Percentiles rank a stretch among this genome's conserved stretches.
Evolutionary conservation across 2,888 invertebrate genomes (phyloP).

Genomic region (Nemurella pictetii): DNA sequence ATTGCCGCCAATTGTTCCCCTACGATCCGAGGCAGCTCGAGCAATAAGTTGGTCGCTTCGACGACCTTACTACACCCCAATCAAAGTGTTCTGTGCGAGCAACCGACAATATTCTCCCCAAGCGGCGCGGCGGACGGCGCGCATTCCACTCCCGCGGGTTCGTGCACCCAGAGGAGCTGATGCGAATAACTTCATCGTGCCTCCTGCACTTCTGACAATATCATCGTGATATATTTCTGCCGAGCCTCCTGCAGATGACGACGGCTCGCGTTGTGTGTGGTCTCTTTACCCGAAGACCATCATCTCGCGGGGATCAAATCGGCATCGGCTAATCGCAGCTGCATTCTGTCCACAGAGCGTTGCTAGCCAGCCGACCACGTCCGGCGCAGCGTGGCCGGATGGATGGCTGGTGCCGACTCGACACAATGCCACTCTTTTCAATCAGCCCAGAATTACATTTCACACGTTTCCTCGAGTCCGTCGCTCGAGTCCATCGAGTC

Average conservation of each 20-base stretch:
- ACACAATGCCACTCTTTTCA: slow-evolving; percentile 21
- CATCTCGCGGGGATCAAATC: neutral
- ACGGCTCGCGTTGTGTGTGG: slow-evolving; percentile 3
- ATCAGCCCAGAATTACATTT: slow-evolving; percentile 13
- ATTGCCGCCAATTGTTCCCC: slow-evolving; percentile 1
- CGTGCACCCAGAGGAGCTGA: neutral
- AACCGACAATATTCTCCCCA: neutral
- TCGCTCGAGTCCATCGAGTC: neutral
- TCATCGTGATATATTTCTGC: slow-evolving; percentile 2
- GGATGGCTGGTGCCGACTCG: neutral
- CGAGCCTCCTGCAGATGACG: neutral
- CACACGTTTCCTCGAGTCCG: slow-evolving; percentile 11
- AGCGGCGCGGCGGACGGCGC: too few relatives aligned
- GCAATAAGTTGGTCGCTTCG: neutral
- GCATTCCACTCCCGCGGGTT: neutral
- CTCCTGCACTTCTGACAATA: neutral
- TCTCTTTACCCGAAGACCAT: neutral
- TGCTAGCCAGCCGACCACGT: neutral
- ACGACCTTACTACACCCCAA: too few relatives aligned
- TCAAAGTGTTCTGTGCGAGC: neutral
- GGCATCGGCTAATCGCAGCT: neutral
- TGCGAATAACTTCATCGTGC: neutral
- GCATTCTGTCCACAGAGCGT: slow-evolving; percentile 10
- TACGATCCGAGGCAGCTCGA: too few relatives aligned
- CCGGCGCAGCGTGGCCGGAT: neutral